A percentile compares a stretch with the other conserved stretches of the same genome.
phyloP scores from a whole-genome alignment of 23 tunicate genomes.

The Aplidium turbinatum region DNA sequence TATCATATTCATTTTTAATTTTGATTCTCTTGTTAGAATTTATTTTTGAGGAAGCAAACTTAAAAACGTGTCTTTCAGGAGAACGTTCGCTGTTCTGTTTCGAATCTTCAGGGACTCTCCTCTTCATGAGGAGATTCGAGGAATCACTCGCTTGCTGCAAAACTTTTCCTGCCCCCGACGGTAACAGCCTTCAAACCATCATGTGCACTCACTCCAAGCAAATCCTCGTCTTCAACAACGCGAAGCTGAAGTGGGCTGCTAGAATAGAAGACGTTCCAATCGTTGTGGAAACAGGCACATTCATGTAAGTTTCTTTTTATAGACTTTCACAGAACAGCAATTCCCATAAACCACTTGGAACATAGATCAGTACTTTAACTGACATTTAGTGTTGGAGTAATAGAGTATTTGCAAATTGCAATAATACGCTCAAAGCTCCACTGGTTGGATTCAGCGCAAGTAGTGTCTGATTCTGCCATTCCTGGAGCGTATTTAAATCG shows the following conservation, averaged over 20 bases:
- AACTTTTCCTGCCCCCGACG: conserved; percentile 3
- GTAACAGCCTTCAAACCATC: conserved; percentile 19
- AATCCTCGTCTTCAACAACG: conserved; percentile 50
- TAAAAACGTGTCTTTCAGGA: conserved; percentile 53
- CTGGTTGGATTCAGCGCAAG: too few relatives aligned
- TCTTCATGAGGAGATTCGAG: conserved; percentile 77
- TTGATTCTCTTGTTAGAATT: too few relatives aligned
- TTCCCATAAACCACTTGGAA: too few relatives aligned
- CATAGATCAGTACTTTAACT: too few relatives aligned
- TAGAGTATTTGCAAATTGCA: too few relatives aligned
- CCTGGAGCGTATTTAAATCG: too few relatives aligned
- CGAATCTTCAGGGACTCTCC: conserved; percentile 47
- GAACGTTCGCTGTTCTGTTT: conserved; percentile 74
- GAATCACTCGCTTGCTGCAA: conserved; percentile 63
- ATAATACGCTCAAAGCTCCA: too few relatives aligned
- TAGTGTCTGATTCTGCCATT: too few relatives aligned
- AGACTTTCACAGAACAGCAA: too few relatives aligned
- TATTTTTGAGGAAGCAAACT: too few relatives aligned
- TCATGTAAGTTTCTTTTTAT: conserved; percentile 47
- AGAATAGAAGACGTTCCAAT: conserved; percentile 38
- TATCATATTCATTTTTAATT: too few relatives aligned
- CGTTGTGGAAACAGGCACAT: conserved; percentile 33
- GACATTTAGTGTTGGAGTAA: background rate
- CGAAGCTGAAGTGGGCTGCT: conserved; percentile 70
- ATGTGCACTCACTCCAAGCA: conserved; percentile 75